Evolutionary conservation across 2,888 invertebrate species (phyloP), one percentile per base, ranked within the genome.

Genomic region (Emmelina monodactyla): DNA sequence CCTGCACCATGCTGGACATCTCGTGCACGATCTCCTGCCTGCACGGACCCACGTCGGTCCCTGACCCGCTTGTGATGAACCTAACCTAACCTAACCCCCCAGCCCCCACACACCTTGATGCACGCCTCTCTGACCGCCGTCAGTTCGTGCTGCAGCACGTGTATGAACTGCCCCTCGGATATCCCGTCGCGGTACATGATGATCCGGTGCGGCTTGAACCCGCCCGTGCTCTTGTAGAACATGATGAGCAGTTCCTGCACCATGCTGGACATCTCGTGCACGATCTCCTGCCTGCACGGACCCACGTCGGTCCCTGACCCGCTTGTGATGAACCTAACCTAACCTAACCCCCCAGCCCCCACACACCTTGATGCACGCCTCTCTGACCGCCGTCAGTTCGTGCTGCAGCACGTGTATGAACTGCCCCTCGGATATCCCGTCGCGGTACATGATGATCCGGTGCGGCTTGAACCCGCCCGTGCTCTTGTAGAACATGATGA

Each of bases 141-240:
- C 52, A 99, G 83, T 72, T 99, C 99, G 60, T 97, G 95, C 57
- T 97, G 95, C 49, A 99, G 82, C 39, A 99, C 92, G 55, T 96
- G 95, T 41, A 95, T 85, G 67, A 99, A 99, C 80, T 99, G 99
- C 1, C 99, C 99, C 75, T 99, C 99, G 16, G 96, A 96, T 36
- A 99, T 97, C 37, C 99, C 99, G 66, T 99, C 99, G n/a, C 99
- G 88, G 72, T 99, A 99, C 62, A 99, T 88, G 60, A 99, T 97
- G 67, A 99, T 98, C 42, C 99, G 88, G 65, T 97, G 95, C 11
- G 99, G 99, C 76, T 99, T 99, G 82, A 98, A 99, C 40, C 97
- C 94, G 45, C 97, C 93, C 16, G 99, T 99, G 51, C 97, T 96
- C 76, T 97, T 96, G 83, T 99, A 99, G 82, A 99, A 99, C 92